phyloP scores from a whole-genome alignment of 1,140 invertebrate species.

The Mamestra configurata region DNA sequence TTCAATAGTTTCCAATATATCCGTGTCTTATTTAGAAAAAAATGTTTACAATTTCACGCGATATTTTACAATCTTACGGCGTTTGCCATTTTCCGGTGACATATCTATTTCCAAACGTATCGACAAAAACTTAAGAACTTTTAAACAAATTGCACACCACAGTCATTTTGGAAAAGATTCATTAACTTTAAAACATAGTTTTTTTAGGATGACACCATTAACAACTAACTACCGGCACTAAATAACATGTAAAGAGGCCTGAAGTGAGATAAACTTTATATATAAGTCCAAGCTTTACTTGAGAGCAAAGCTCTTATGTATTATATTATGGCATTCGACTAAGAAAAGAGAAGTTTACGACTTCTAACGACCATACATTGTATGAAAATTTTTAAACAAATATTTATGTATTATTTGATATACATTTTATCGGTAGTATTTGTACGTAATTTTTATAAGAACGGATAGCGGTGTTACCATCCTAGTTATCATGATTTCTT shows the following conservation, averaged over 20 bases:
- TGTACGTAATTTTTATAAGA: conserved; percentile 50
- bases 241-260: background rate
- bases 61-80: too few species aligned
- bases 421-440: conserved; percentile 39
- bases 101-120: too few species aligned
- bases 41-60: too few species aligned
- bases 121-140: too few species aligned
- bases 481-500: conserved; percentile 5
- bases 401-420: conserved; percentile 41
- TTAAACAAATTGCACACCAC: too few species aligned
- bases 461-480: conserved; percentile 31
- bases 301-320: conserved; percentile 32
- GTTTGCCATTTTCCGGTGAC: too few species aligned
- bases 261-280: conserved; percentile 15
- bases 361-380: conserved; percentile 38
- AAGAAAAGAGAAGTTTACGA: conserved; percentile 9
- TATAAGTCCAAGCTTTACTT: conserved; percentile 42
- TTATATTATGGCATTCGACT: conserved; percentile 5
- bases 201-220: background rate
- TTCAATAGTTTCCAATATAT: too few species aligned
- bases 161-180: too few species aligned
- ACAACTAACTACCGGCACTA: background rate
- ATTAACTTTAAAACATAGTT: background rate
- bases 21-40: too few species aligned
- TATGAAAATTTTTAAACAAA: conserved; percentile 27